These are phyloP conservation scores for Polydrusus tereticollis DNA, from an alignment of 2,888 invertebrate genomes.

Conservation along the genomic window DNA sequence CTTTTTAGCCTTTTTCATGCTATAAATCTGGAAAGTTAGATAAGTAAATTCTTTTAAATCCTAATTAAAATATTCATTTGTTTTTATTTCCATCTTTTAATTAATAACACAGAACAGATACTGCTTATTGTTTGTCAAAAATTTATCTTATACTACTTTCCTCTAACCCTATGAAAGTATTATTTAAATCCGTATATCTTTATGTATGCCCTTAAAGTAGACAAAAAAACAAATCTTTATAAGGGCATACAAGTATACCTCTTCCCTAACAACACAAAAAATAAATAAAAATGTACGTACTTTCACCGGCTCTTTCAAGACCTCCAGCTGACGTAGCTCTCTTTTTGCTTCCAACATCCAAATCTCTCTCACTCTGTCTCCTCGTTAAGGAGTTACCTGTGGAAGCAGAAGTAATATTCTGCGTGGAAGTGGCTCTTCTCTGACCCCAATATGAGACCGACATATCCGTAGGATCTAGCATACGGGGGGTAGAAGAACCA, in stretches of 20 bases:
- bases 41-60: no score
- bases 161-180: neutral
- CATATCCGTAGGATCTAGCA: slow-evolving; percentile 86
- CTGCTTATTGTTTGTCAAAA: no score
- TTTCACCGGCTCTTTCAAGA: slow-evolving; percentile 76
- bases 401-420: slow-evolving; percentile 85
- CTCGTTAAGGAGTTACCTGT: slow-evolving; percentile 74
- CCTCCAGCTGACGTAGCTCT: slow-evolving; percentile 81
- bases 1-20: no score
- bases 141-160: neutral
- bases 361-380: slow-evolving; percentile 87
- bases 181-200: slow-evolving; percentile 49
- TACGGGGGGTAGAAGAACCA: slow-evolving; percentile 91
- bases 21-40: no score
- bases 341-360: slow-evolving; percentile 81
- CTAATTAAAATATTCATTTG: no score
- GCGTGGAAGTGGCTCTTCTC: slow-evolving; percentile 90
- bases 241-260: neutral
- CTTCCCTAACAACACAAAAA: neutral
- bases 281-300: slow-evolving; percentile 59
- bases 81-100: no score
- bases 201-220: no score
- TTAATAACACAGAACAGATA: no score
- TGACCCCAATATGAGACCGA: slow-evolving; percentile 88
- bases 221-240: no score